These are phyloP conservation scores for Synanthedon formicaeformis DNA, from an alignment of 2,888 invertebrate species.

Conservation along the genomic window DNA sequence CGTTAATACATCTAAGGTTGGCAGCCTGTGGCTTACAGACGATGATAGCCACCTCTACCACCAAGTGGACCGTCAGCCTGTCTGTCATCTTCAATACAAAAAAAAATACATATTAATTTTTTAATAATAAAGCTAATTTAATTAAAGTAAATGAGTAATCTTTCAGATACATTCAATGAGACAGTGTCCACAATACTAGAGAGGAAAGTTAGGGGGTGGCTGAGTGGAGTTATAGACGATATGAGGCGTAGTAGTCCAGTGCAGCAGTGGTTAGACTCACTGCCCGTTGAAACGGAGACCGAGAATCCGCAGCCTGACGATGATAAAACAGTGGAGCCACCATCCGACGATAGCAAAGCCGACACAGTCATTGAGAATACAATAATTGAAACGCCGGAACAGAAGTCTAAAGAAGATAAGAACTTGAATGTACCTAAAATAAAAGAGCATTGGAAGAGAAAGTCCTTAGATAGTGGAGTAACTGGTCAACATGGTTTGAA, in stretches of 20 bases:
- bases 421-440: conserved; percentile 41
- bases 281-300: conserved; percentile 48
- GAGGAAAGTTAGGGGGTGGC: conserved; percentile 59
- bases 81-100: no score
- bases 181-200: conserved; percentile 59
- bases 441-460: conserved; percentile 47
- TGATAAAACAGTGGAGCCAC: conserved; percentile 18
- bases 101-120: no score
- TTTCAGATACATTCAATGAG: conserved; percentile 56
- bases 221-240: conserved; percentile 63
- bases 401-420: conserved; percentile 22
- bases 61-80: no score
- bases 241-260: conserved; percentile 77
- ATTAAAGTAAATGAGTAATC: neutral
- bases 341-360: conserved; percentile 45
- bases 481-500: conserved; percentile 36
- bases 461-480: conserved; percentile 49
- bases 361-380: conserved; percentile 47
- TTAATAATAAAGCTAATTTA: neutral
- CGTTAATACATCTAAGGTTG: no score
- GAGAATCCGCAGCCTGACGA: conserved; percentile 9
- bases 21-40: no score
- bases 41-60: no score
- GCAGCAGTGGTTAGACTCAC: conserved; percentile 81
- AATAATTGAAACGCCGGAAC: conserved; percentile 29